Base-by-base conservation (phyloP, 2,888 invertebrate species). In the Synergus itoensis region DNA sequence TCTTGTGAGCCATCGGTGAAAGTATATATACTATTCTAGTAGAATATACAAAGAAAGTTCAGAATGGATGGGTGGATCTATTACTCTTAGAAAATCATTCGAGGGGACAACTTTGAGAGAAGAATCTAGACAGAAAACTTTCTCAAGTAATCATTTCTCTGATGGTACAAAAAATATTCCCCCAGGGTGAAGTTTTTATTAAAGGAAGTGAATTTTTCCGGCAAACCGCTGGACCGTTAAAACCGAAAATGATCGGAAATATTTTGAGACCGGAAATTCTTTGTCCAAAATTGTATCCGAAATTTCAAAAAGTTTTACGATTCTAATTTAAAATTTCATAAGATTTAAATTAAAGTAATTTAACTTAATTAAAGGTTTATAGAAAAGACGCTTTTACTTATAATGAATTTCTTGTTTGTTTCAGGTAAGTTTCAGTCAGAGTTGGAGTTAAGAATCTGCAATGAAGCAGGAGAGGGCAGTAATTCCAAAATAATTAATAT, bases 21-120 rank as follows among this genome's bases (percentile, higher is more conserved):
- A 73, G 73, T 53, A 69, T 69, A 36, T 53, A 69, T 69, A 36
- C 36, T 73, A 36, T 73, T 36, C 69, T 36, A 73, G 36, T 53
- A 53, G 36, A 73, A 73, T 53, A 53, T 73, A 73, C 53, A 73
- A 73, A 73, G 73, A 73, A 73, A 73, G n/a, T 73, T 73, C 53
- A 48, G 53, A 73, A 73, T 53, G 16, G 69, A 69, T 48, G 28
- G 28, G 16, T 36, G 45, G 16, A 73, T 53, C 73, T 73, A 69
- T 21, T 60, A 21, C 14, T 12, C 12, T 28, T 18, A 11, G 12
- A 12, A 18, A 21, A 60, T 12, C 21, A 60, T 60, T 12, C 60
- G 12, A 60, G 60, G 21, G 21, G 60, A 60, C 60, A 60, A 60
- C 60, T 60, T 21, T 21, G 11, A 60, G 12, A 12, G 14, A 0